phyloP scores from a whole-genome alignment of 2,113 vertebrate species.

The Oreochromis spilurus region DNA sequence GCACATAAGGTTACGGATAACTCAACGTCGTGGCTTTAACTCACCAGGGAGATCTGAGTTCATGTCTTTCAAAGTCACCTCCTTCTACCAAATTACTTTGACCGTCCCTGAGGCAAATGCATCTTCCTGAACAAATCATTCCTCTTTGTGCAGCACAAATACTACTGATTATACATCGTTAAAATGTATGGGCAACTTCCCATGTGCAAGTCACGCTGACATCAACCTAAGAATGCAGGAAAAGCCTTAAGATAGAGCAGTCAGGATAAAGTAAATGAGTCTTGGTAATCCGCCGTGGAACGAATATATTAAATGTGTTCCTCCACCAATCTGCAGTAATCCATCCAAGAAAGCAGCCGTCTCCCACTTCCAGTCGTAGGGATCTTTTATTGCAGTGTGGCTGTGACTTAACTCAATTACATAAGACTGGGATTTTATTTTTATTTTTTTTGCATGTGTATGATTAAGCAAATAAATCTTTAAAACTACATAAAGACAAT shows the following conservation, averaged over 20 bases:
- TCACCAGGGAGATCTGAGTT: not conserved
- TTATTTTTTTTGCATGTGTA: not conserved
- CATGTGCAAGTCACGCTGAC: slow-evolving; percentile 7
- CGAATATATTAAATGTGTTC: slow-evolving; percentile 38
- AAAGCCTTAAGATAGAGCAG: slow-evolving; percentile 34
- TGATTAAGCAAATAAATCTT: not conserved
- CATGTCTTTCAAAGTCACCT: not conserved
- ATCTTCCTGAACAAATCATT: not conserved
- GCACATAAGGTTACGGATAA: not conserved
- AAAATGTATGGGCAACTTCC: not conserved
- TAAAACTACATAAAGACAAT: not conserved
- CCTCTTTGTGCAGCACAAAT: not conserved
- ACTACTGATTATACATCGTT: not conserved
- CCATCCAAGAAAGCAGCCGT: slow-evolving; percentile 18
- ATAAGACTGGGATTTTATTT: not conserved
- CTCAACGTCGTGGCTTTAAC: not conserved
- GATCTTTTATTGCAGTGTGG: not conserved
- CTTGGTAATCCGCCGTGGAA: slow-evolving; percentile 50
- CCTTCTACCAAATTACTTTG: not conserved
- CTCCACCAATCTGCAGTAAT: slow-evolving; percentile 48
- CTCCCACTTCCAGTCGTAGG: slow-evolving; percentile 4
- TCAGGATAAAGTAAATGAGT: slow-evolving; percentile 54
- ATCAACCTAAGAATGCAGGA: slow-evolving; percentile 11
- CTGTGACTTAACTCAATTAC: slow-evolving; percentile 10
- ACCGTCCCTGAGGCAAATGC: not conserved